phyloP scores from a whole-genome alignment of 2,113 vertebrate species.

The Cyanocitta stelleri region DNA sequence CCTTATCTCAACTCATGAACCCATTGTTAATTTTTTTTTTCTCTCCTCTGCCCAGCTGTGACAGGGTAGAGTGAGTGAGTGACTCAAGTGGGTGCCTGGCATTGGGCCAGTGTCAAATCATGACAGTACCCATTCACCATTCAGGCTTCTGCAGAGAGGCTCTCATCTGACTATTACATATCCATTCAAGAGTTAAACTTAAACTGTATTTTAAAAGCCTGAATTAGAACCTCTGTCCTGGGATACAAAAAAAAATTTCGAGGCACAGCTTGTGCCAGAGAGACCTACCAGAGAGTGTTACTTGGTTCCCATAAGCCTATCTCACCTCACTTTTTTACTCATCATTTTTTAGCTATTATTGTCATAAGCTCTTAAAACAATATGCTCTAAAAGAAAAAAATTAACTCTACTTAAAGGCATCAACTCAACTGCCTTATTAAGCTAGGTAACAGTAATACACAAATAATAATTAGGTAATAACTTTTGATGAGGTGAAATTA shows the following conservation, averaged over 20 bases:
- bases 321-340: neutral
- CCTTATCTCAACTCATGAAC: neutral
- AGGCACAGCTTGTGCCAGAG: neutral
- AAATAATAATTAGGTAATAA: constrained; percentile 23
- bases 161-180: neutral
- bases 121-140: neutral
- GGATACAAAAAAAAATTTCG: neutral
- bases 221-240: neutral
- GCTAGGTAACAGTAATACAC: neutral
- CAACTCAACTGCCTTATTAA: neutral
- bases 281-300: neutral
- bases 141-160: neutral
- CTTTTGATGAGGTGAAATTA: neutral
- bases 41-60: neutral
- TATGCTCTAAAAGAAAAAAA: neutral
- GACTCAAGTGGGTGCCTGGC: neutral
- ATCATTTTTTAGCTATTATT: neutral
- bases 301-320: neutral
- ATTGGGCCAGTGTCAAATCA: neutral
- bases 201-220: neutral
- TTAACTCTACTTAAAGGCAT: neutral
- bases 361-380: neutral
- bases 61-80: neutral
- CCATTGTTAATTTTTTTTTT: neutral
- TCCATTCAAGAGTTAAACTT: neutral